Evolutionary conservation across 2,888 invertebrate species (phyloP).

Genomic region (Euplexia lucipara): DNA sequence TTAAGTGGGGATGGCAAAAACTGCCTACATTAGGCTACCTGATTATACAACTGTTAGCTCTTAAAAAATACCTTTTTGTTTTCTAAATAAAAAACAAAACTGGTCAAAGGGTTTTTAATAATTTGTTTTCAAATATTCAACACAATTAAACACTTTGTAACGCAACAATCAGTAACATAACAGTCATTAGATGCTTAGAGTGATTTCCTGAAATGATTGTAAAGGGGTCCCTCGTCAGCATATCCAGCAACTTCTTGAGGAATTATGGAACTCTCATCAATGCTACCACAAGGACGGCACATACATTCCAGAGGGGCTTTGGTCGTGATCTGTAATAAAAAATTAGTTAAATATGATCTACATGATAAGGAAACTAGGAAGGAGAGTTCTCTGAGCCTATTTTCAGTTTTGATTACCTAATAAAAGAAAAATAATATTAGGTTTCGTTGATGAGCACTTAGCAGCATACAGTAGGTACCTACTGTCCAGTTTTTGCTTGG

Average conservation of each 20-base stretch:
- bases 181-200: constrained; percentile 78
- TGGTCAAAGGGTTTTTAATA: constrained; percentile 65
- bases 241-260: constrained; percentile 98
- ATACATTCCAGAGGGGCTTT: constrained; percentile 98
- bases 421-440: no score
- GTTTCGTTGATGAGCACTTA: no score
- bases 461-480: no score
- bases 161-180: constrained; percentile 16
- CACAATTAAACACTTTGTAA: not conserved
- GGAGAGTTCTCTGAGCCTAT: no score
- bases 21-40: no score
- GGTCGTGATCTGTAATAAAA: constrained; percentile 93
- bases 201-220: constrained; percentile 95
- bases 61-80: no score
- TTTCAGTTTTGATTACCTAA: no score
- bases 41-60: no score
- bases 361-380: no score
- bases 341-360: not conserved
- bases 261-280: constrained; percentile 96
- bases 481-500: no score
- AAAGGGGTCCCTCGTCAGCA: constrained; percentile 95
- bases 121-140: constrained; percentile 16
- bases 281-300: constrained; percentile 97
- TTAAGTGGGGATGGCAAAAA: no score
- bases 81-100: constrained; percentile 12